These are phyloP conservation scores for Meloidogyne floridensis DNA, from an alignment of 1,140 invertebrate species.

Conservation along the genomic window DNA sequence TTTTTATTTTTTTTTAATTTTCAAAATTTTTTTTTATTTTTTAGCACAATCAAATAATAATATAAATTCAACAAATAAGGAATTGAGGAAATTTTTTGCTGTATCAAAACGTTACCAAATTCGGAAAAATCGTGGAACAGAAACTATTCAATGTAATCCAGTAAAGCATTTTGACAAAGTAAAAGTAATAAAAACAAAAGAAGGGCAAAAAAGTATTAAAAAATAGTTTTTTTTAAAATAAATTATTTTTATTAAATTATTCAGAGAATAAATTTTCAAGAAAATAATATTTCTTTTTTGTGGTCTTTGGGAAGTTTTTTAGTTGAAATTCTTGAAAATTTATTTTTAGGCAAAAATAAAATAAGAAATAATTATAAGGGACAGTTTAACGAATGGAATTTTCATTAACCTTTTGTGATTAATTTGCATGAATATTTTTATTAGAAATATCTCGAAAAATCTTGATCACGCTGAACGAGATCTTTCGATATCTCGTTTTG, in stretches of 20 bases:
- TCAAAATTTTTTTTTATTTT: background rate
- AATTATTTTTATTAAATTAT: no score
- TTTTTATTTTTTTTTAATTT: background rate
- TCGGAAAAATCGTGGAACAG: background rate
- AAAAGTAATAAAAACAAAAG: background rate
- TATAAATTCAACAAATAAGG: background rate
- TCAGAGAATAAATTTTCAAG: background rate
- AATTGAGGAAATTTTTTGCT: background rate
- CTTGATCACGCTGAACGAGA: no score
- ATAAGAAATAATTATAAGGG: no score
- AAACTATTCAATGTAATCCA: slow-evolving; percentile 7
- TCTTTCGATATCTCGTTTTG: no score
- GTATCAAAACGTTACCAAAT: background rate
- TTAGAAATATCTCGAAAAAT: no score
- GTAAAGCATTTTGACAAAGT: background rate
- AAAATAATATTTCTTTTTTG: background rate
- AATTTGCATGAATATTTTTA: no score
- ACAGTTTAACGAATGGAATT: no score
- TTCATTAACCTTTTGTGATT: no score
- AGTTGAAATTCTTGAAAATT: no score
- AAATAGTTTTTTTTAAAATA: background rate
- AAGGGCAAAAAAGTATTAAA: background rate
- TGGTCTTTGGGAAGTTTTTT: no score
- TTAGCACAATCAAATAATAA: background rate
- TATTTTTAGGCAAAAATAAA: no score